These are phyloP conservation scores for Madoqua kirkii DNA, from an alignment of 2,113 vertebrate genomes.

Conservation along the genomic window DNA sequence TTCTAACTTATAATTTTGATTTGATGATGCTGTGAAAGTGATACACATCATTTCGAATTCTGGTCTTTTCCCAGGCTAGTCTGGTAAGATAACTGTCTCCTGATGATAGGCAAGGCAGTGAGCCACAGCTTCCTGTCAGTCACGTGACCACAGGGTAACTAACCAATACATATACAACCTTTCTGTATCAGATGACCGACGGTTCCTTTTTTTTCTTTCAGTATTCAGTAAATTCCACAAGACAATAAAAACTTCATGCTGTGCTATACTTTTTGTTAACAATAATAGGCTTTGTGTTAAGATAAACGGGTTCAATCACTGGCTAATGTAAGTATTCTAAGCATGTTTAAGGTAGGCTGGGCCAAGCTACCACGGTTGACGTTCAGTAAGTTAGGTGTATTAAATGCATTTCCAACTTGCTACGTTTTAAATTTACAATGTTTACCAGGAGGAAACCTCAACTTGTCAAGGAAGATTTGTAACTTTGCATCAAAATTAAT, in stretches of 20 bases:
- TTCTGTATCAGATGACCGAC: background rate
- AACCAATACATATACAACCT: background rate
- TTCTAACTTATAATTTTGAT: background rate
- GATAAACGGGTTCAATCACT: background rate
- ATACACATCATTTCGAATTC: background rate
- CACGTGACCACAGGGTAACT: background rate
- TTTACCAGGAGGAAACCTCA: background rate
- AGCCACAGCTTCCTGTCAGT: background rate
- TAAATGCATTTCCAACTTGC: background rate
- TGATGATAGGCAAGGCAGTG: background rate
- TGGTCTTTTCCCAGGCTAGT: background rate
- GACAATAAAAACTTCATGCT: background rate
- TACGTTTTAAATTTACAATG: background rate
- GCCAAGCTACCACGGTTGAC: background rate
- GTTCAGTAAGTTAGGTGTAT: background rate
- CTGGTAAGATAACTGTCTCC: background rate
- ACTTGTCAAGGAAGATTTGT: background rate
- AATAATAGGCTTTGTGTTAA: background rate
- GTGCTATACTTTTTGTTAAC: background rate
- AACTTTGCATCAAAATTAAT: background rate
- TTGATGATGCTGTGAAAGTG: background rate
- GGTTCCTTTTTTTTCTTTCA: background rate
- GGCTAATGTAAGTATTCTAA: background rate
- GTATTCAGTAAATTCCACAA: background rate
- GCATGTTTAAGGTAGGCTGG: background rate